These are phyloP conservation scores for Periophthalmus magnuspinnatus DNA, from an alignment of 2,797 vertebrate genomes.

Conservation along the genomic window DNA sequence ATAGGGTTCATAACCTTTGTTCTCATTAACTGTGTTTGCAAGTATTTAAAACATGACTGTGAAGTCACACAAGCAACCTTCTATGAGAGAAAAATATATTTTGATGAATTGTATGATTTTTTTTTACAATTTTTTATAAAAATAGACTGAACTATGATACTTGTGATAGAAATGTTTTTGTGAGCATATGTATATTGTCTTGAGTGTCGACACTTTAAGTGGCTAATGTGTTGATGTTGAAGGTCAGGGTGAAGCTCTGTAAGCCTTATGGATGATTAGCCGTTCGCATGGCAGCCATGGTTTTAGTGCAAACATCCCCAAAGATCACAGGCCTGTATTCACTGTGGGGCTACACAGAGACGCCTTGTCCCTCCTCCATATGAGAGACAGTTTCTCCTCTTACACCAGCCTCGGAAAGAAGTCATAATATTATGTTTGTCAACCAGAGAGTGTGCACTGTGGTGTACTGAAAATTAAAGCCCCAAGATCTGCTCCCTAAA, in stretches of 20 bases:
- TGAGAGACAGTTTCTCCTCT: conserved; percentile 51
- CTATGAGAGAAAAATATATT: neutral
- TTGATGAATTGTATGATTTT: neutral
- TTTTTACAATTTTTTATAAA: neutral
- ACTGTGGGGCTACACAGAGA: conserved; percentile 68
- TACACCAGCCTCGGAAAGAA: conserved; percentile 50
- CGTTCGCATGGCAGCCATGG: conserved; percentile 60
- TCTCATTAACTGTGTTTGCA: conserved; percentile 19
- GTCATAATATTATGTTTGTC: conserved; percentile 82
- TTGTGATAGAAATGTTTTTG: neutral
- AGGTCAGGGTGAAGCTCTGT: conserved; percentile 52
- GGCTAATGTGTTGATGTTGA: conserved; percentile 41
- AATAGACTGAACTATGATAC: neutral
- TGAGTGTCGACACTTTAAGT: conserved; percentile 25
- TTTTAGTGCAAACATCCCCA: conserved; percentile 76
- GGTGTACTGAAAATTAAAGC: conserved; percentile 68
- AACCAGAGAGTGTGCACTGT: conserved; percentile 62
- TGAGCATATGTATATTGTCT: neutral
- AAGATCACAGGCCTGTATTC: conserved; percentile 71
- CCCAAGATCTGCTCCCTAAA: conserved; percentile 60
- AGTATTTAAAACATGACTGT: conserved; percentile 1
- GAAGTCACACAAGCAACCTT: neutral
- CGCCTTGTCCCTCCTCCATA: conserved; percentile 62
- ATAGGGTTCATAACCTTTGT: conserved; percentile 16
- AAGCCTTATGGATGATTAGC: conserved; percentile 55